phyloP scores from a whole-genome alignment of 2,113 vertebrate species.

The Ascaphus truei region DNA sequence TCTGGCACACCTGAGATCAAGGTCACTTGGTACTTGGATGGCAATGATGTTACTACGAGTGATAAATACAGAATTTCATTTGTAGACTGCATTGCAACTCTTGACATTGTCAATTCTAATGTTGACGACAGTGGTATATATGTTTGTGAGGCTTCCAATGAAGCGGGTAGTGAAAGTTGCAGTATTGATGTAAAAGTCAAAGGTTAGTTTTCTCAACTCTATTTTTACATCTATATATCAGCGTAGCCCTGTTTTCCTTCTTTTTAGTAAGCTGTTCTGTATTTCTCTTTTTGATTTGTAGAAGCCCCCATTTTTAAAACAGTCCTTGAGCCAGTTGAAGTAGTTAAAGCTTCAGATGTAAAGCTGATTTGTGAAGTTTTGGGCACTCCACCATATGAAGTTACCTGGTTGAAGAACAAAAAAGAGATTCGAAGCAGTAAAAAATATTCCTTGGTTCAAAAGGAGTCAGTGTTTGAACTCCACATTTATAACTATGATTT shows the following conservation, averaged over 20 bases:
- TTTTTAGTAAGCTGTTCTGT: slow-evolving; percentile 34
- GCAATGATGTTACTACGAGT: slow-evolving; percentile 78
- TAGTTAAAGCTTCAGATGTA: slow-evolving; percentile 78
- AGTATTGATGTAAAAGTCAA: slow-evolving; percentile 91
- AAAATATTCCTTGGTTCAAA: slow-evolving; percentile 76
- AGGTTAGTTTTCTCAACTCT: slow-evolving; percentile 71
- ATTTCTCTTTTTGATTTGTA: slow-evolving; percentile 53
- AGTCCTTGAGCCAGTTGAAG: slow-evolving; percentile 68
- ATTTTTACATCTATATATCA: background rate
- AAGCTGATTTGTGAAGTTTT: slow-evolving; percentile 76
- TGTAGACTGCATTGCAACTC: slow-evolving; percentile 73
- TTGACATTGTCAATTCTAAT: slow-evolving; percentile 72
- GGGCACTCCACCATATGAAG: slow-evolving; percentile 85
- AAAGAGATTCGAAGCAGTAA: slow-evolving; percentile 87
- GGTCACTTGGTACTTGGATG: slow-evolving; percentile 88
- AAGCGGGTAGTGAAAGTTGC: slow-evolving; percentile 93
- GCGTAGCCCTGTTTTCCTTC: background rate
- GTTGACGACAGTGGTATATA: slow-evolving; percentile 83
- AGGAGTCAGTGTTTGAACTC: slow-evolving; percentile 69
- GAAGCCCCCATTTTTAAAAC: slow-evolving; percentile 84
- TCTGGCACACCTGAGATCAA: slow-evolving; percentile 89
- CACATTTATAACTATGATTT: slow-evolving; percentile 80
- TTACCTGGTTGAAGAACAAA: slow-evolving; percentile 88
- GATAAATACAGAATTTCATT: slow-evolving; percentile 74
- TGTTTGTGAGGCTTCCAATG: slow-evolving; percentile 92